Evolutionary conservation across 2,888 invertebrate genomes (phyloP).

Genomic region (Thysanoteuthis rhombus): DNA sequence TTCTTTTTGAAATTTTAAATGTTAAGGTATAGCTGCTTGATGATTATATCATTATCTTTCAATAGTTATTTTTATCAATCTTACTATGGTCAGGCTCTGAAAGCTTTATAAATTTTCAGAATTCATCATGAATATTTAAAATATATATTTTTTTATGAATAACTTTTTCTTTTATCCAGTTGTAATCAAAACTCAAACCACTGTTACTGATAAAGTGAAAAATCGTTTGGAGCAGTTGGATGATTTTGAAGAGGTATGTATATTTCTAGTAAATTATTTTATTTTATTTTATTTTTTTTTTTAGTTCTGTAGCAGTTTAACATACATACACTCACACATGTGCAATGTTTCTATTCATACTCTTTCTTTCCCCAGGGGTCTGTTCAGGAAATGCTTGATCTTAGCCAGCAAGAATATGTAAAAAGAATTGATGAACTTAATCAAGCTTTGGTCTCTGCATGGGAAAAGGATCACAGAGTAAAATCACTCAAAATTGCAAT

Average conservation of each 20-base stretch:
- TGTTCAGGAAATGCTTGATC: constrained; percentile 85
- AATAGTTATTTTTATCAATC: background rate
- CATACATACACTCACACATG: background rate
- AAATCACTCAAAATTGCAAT: constrained; percentile 96
- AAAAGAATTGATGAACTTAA: constrained; percentile 89
- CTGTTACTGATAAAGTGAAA: constrained; percentile 85
- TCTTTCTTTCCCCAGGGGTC: constrained; percentile 56
- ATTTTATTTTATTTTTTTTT: background rate
- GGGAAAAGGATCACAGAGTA: constrained; percentile 89
- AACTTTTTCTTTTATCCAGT: constrained; percentile 71
- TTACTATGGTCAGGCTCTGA: background rate
- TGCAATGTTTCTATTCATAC: no score
- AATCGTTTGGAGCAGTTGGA: constrained; percentile 90
- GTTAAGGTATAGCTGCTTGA: background rate
- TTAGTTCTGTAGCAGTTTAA: no score
- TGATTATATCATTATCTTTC: background rate
- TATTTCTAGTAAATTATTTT: no score
- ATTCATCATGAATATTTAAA: background rate
- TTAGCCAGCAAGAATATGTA: constrained; percentile 93
- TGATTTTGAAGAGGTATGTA: constrained; percentile 82
- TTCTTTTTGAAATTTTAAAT: background rate
- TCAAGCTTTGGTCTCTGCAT: constrained; percentile 88
- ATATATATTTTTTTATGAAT: no score
- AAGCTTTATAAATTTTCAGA: background rate
- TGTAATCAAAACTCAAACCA: constrained; percentile 79